phyloP scores from a whole-genome alignment of 1,140 invertebrate genomes.

The Zaprionus lachaisei region DNA sequence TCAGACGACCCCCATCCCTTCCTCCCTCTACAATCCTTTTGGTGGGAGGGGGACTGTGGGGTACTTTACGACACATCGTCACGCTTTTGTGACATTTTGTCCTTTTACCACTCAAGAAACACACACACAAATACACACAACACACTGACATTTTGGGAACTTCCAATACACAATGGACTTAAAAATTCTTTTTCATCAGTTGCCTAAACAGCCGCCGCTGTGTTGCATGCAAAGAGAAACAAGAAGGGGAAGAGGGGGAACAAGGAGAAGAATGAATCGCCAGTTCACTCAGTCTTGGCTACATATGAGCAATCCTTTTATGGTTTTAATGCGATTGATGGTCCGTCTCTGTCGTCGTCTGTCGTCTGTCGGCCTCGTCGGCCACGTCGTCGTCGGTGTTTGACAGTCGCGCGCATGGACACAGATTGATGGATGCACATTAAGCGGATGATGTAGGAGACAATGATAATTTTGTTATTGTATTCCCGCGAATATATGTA shows the following conservation, averaged over 20 bases:
- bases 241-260: conserved; percentile 37
- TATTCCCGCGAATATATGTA: conserved; percentile 54
- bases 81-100: conserved; percentile 84
- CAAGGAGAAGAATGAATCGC: conserved; percentile 31
- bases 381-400: conserved; percentile 49
- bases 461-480: conserved; percentile 81
- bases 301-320: conserved; percentile 83
- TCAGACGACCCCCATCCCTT: background rate
- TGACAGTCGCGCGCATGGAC: conserved; percentile 61
- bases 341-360: conserved; percentile 52
- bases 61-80: conserved; percentile 83
- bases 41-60: conserved; percentile 54
- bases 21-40: conserved; percentile 45
- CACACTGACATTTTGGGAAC: conserved; percentile 55
- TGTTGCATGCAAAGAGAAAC: conserved; percentile 16
- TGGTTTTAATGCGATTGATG: conserved; percentile 84
- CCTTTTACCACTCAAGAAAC: conserved; percentile 72
- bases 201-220: conserved; percentile 36
- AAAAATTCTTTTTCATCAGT: conserved; percentile 79
- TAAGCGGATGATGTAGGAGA: conserved; percentile 78
- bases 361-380: conserved; percentile 14
- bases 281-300: conserved; percentile 47
- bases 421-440: conserved; percentile 84
- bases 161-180: conserved; percentile 75
- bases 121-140: conserved; percentile 10